Evolutionary conservation across 1,140 invertebrate species (phyloP).

Genomic region (Schlechtendalia chinensis): DNA sequence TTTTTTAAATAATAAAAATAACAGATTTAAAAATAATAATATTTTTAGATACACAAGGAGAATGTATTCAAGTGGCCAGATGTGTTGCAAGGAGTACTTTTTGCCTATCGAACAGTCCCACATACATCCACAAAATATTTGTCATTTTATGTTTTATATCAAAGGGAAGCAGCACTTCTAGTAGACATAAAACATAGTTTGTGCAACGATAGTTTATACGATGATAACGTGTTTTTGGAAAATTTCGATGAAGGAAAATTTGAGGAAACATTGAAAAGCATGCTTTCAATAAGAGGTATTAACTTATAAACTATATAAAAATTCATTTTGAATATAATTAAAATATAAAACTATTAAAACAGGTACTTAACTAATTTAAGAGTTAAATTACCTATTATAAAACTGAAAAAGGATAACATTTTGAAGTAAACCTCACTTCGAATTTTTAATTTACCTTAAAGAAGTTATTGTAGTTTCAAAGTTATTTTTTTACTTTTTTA

Average conservation of each 20-base stretch:
- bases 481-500: too few relatives aligned
- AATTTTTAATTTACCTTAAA: too few relatives aligned
- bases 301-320: neutral
- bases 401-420: too few relatives aligned
- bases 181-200: neutral
- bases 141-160: neutral
- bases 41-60: neutral
- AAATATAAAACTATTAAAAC: too few relatives aligned
- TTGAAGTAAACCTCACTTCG: too few relatives aligned
- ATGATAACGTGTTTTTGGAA: neutral
- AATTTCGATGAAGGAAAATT: neutral
- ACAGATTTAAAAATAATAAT: neutral
- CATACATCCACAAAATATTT: slow-evolving; percentile 2
- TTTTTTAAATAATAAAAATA: neutral
- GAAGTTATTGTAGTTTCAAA: too few relatives aligned
- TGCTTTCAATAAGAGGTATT: neutral
- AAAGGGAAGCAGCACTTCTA: neutral
- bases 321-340: neutral
- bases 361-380: too few relatives aligned
- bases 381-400: too few relatives aligned
- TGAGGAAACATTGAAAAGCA: neutral
- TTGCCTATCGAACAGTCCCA: neutral
- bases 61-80: neutral
- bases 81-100: neutral
- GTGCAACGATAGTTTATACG: neutral